A percentile compares a stretch with the other conserved stretches of the same genome.
Evolutionary conservation across 2,113 vertebrate genomes (phyloP).

Genomic region (Tragelaphus buxtoni): DNA sequence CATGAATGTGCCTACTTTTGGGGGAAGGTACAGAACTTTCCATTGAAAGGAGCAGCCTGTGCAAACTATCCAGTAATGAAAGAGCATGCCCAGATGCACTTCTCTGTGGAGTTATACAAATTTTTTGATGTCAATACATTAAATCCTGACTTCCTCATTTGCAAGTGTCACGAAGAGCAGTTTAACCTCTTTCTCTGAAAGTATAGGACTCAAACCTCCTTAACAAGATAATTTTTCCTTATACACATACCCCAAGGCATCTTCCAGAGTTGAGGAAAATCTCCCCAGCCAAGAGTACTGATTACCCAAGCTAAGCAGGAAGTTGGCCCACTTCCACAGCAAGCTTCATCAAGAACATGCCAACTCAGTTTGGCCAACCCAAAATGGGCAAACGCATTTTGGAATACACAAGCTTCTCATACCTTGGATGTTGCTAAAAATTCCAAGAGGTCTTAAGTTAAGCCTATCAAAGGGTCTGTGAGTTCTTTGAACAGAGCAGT

Average conservation of each 20-base stretch:
- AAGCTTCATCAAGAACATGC: not conserved
- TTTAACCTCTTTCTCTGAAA: not conserved
- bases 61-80: not conserved
- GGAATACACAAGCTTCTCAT: not conserved
- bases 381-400: not conserved
- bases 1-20: not conserved
- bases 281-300: not conserved
- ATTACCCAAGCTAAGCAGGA: not conserved
- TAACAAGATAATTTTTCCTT: not conserved
- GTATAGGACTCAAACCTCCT: not conserved
- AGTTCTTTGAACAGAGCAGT: constrained; percentile 45
- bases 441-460: constrained; percentile 30
- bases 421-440: constrained; percentile 28
- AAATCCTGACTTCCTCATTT: not conserved
- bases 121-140: too few relatives aligned
- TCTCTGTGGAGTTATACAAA: not conserved
- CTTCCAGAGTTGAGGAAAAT: not conserved
- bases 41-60: not conserved
- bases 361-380: not conserved
- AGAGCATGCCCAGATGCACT: not conserved
- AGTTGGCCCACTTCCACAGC: not conserved
- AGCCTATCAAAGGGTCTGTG: not conserved
- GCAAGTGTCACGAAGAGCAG: not conserved
- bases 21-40: not conserved
- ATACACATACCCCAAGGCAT: not conserved